Percentiles rank a stretch among this genome's conserved stretches.
These are phyloP conservation scores for Acleris sparsana DNA, from an alignment of 2,888 invertebrate genomes.

Conservation along the genomic window DNA sequence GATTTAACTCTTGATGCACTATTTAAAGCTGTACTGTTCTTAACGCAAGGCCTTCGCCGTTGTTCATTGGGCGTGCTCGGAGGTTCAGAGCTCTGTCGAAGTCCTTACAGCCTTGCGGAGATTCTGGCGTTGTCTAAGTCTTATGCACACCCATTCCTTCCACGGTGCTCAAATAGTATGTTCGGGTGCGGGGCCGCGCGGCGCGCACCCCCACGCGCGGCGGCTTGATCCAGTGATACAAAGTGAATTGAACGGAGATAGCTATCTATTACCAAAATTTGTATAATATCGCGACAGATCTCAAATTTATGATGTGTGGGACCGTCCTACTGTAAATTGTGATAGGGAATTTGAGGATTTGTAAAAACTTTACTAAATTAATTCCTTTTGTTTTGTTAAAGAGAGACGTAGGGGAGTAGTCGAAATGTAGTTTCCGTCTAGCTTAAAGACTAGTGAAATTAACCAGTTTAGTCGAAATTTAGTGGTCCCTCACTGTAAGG, in stretches of 20 bases:
- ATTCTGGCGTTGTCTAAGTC: slow-evolving; percentile 55
- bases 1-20: slow-evolving; percentile 56
- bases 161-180: slow-evolving; percentile 85
- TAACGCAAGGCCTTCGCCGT: slow-evolving; percentile 40
- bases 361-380: slow-evolving; percentile 47
- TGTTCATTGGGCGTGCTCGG: background rate
- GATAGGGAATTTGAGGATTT: slow-evolving; percentile 69
- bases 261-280: slow-evolving; percentile 59
- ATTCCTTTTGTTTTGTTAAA: slow-evolving; percentile 51
- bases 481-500: slow-evolving; percentile 67
- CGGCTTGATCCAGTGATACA: slow-evolving; percentile 65
- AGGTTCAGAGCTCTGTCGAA: background rate
- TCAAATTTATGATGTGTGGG: slow-evolving; percentile 78
- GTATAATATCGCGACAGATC: slow-evolving; percentile 69
- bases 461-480: slow-evolving; percentile 70
- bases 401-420: slow-evolving; percentile 52
- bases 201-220: slow-evolving; percentile 45
- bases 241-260: slow-evolving; percentile 65
- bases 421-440: slow-evolving; percentile 67
- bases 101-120: background rate
- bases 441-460: slow-evolving; percentile 73
- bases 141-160: slow-evolving; percentile 86
- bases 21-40: slow-evolving; percentile 61
- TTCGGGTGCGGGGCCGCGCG: slow-evolving; percentile 49
- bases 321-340: slow-evolving; percentile 79